Evolutionary conservation across 2,888 invertebrate genomes (phyloP).

Genomic region (Dermolepida albohirtum): DNA sequence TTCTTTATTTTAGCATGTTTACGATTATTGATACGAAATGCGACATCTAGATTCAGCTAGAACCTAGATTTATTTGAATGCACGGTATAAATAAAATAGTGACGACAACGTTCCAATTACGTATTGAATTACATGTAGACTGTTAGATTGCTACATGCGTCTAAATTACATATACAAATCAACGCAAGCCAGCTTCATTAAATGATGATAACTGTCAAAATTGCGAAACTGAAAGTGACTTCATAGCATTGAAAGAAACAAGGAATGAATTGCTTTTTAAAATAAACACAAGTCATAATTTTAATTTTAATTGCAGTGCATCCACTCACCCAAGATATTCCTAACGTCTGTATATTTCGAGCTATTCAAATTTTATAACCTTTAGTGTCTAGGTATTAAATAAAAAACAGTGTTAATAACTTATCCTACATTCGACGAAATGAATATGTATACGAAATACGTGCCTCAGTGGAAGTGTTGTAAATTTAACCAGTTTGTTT

Average conservation of each 20-base stretch:
- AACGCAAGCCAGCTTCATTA: not conserved
- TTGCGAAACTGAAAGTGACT: conserved; percentile 1
- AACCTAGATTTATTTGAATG: too few species aligned
- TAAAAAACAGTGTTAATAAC: conserved; percentile 16
- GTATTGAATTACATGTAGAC: too few species aligned
- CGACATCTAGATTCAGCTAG: too few species aligned
- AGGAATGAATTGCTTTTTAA: not conserved
- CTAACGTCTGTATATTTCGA: conserved; percentile 7
- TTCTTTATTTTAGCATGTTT: too few species aligned
- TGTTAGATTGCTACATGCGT: not conserved
- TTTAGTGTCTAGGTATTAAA: conserved; percentile 5
- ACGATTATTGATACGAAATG: too few species aligned
- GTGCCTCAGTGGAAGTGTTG: conserved; percentile 8
- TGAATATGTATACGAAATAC: conserved; percentile 14
- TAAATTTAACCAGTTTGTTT: conserved; percentile 23
- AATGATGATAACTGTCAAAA: conserved; percentile 17
- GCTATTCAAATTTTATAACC: conserved; percentile 33
- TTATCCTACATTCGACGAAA: conserved; percentile 10
- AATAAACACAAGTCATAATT: conserved; percentile 13
- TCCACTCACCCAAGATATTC: conserved; percentile 19
- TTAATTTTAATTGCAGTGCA: conserved; percentile 22
- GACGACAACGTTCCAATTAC: too few species aligned
- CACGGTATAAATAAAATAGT: too few species aligned
- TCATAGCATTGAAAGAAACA: conserved; percentile 1
- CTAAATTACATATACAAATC: too few species aligned